A percentile compares a stretch with the other conserved stretches of the same genome.
These are phyloP conservation scores for Notamacropus eugenii DNA, from an alignment of 2,797 vertebrate genomes.

Conservation along the genomic window DNA sequence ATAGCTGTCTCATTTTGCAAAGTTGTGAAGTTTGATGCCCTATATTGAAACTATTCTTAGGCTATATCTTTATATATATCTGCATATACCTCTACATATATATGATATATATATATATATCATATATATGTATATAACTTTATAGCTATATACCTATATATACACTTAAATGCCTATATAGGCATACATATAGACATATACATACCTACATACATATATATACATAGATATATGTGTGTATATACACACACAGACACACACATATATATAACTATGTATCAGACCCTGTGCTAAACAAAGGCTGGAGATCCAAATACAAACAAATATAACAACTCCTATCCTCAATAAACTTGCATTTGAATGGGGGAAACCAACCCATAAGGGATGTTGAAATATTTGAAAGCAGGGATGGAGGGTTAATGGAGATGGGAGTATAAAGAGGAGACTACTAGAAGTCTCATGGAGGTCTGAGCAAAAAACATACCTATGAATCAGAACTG, in stretches of 20 bases:
- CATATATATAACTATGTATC: background rate
- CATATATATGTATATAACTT: no score
- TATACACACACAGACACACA: rapidly evolving
- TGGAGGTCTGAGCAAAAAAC: background rate
- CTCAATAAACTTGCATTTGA: background rate
- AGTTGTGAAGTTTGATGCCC: background rate
- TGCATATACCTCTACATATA: rapidly evolving
- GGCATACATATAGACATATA: no score
- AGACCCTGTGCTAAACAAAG: background rate
- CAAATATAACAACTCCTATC: background rate
- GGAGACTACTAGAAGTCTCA: background rate
- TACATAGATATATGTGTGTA: rapidly evolving
- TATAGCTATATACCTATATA: no score
- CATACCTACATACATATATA: rapidly evolving
- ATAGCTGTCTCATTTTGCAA: background rate
- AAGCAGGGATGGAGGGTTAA: background rate
- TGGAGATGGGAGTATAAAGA: background rate
- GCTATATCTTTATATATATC: background rate
- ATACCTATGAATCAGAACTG: background rate
- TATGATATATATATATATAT: no score
- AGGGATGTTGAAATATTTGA: background rate
- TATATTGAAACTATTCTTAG: background rate
- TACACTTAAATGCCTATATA: no score
- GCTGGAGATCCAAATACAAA: background rate
- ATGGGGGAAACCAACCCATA: background rate